Base-by-base conservation (phyloP, 1,140 invertebrate species). In the Ephestia elutella region DNA sequence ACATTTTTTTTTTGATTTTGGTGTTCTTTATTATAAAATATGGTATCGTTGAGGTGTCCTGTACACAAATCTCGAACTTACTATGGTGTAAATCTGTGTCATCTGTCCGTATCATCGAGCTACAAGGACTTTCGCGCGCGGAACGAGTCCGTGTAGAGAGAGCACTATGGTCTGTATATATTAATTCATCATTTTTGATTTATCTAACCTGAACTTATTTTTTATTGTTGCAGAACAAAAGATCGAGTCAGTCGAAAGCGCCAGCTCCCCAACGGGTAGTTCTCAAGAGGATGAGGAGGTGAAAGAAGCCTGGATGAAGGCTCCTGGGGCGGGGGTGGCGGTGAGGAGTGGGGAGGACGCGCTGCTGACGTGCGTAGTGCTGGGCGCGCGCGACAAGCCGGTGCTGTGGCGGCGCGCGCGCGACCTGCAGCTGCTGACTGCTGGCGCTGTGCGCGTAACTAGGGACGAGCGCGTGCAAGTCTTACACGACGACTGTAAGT, bases 321-420 rank as follows among this genome's bases (percentile, higher is more conserved):
- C 81, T 5, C 80, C 82, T 0, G 70, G 66, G 0, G 75, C 76
- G 0, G 76, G 75, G 1, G 78, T 83, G 0, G 72, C 78, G 0
- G 79, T 82, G 2, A 80, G 70, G 56, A 93, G 93, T 73, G 93
- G 93, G 5, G 93, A 94, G 61, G 93, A 95, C 73, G 94, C 93
- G 9, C 82, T 95, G 11, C 86, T 95, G 15, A 95, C 94, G 1
- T 95, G 94, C 75, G 93, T 95, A 18, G 93, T 95, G 8, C 89
- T 92, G 20, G 91, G 93, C 44, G 91, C 92, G 10, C 91, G 90
- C 2, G 87, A 91, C 10, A 91, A 92, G 63, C 89, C 90, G 28
- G 93, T 94, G 5, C 90, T 95, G 5, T 91, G 94, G 90, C 94
- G 93, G 91, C 91, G 93, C 66, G 92, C 92, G 61, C 91, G 90